A percentile compares a stretch with the other conserved stretches of the same genome.
These are phyloP conservation scores for Chamaea fasciata DNA, from an alignment of 2,113 vertebrate genomes.

Conservation along the genomic window DNA sequence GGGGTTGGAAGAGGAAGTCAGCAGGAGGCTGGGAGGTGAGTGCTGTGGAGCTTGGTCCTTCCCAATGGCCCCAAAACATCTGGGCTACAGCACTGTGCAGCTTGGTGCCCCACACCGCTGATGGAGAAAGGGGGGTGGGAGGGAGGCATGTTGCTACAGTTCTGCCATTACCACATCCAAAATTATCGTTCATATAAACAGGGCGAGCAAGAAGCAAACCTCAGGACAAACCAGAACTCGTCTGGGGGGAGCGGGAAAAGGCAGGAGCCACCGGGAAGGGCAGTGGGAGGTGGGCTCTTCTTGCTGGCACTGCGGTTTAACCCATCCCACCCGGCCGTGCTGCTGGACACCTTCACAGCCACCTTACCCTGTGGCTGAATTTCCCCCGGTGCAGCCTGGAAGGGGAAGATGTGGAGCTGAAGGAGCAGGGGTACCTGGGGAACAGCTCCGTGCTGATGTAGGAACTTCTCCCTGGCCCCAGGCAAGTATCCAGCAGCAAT, in stretches of 20 bases:
- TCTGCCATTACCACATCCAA: slow-evolving; percentile 43
- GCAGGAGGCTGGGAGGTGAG: neutral
- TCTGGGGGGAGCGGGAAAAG: neutral
- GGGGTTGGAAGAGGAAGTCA: neutral
- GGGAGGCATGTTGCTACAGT: slow-evolving; percentile 64
- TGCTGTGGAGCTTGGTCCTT: neutral
- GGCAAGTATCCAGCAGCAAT: slow-evolving; percentile 13
- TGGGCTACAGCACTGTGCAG: accelerated
- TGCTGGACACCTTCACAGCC: neutral
- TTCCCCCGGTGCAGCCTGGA: neutral
- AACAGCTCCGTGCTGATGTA: neutral
- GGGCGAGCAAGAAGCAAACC: slow-evolving; percentile 51
- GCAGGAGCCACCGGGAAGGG: neutral
- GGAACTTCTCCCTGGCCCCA: neutral
- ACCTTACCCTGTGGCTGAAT: accelerated
- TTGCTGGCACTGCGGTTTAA: neutral
- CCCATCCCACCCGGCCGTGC: accelerated
- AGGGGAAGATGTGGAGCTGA: neutral
- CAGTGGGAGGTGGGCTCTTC: neutral
- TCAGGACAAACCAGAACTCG: slow-evolving; percentile 60
- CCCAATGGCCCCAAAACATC: neutral
- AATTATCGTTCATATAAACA: slow-evolving; percentile 36
- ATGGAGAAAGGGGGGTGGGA: neutral
- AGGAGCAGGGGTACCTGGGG: neutral
- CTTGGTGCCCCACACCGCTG: neutral